Base-by-base conservation (phyloP, 2,797 vertebrate species). In the Lepus oiostolus region DNA sequence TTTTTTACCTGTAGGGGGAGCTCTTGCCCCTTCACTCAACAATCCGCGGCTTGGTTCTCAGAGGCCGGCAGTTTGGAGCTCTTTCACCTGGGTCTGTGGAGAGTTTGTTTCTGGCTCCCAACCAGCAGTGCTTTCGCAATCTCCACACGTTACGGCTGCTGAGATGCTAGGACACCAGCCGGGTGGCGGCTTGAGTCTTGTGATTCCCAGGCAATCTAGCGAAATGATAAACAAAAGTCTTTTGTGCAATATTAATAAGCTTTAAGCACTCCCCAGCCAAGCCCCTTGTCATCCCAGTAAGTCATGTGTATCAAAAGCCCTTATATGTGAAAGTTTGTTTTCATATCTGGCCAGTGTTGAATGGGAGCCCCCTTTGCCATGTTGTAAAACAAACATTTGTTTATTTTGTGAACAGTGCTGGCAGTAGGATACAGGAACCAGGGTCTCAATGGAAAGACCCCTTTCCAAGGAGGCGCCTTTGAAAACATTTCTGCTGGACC, bases 201-300 rank as follows among this genome's bases (percentile, higher is more conserved):
- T 98, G 97, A 96, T 98, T 98, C 98, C 98, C 97, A 98, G 98
- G 98, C 98, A 98, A 98, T 96, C 97, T 67, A 7, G 97, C 90
- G 98, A 97, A 97, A 96, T 89, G 98, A 98, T 98, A 98, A 98
- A 98, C 98, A 98, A 98, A 98, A 98, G 98, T 98, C 98, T 98
- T 98, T 98, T 98, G 98, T 99, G 95, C 98, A 67, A 97, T 98
- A 98, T 98, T 98, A 98, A 98, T 98, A 98, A 98, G 98, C 98
- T 98, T 98, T 98, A 98, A 98, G 97, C 97, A 97, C 97, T 98
- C 96, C 97, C 97, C 97, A 96, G 97, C 0, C 1, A 96, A 97
- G 96, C 94, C 96, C 91, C 98, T 98, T 98, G 98, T 98, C 98
- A 98, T 97, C 98, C 96, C 97, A 98, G 97, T 97, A 98, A 98